Evolutionary conservation across 1,140 invertebrate species (phyloP), one percentile per base, ranked within the genome.

Genomic region (Brachionus paranguensis): DNA sequence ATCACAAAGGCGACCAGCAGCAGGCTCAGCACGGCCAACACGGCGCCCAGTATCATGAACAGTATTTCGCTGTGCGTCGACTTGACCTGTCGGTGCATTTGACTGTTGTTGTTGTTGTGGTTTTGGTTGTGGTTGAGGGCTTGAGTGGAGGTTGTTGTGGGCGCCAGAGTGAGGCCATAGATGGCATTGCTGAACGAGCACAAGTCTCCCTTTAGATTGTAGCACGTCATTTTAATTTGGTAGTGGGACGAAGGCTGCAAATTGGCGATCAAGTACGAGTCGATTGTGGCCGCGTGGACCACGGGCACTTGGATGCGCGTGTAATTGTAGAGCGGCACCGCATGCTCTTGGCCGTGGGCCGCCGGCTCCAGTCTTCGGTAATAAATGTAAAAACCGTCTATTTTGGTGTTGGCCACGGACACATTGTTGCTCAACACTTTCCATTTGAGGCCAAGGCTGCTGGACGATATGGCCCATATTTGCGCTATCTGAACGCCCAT

Each of bases 41-140:
- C 88, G 29, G 87, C 87, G 0, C 89, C 89, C 12, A 90, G 86
- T 4, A 89, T 86, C 86, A 89, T 87, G 79, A 88, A 89, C 64
- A 89, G 84, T 64, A 87, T 85, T 76, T 89, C 86, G 84, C 86
- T 87, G 81, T 86, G 88, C 43, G 27, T 29, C 17, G 72, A 27
- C 50, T 53, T 76, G 6, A 50, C 17, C 11, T 29, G 14, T 11
- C 43, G 2, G 7, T 53, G 14, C 14, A 17, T n/a, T 53, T 37
- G 14, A 10, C 17, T 60, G 53, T 10, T 24, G 53, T 24, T 60
- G n/a, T 24, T 60, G 37, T 8, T 72, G 29, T n/a, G n/a, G n/a
- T n/a, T n/a, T n/a, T 41, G 41, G 68, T 41, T 72, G 12, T 43
- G 14, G 12, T 17, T 43, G 33, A 72, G 11, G 24, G 14, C 0